Conservation (phyloP, 2,797 vertebrate species). For the Artibeus jamaicensis region DNA sequence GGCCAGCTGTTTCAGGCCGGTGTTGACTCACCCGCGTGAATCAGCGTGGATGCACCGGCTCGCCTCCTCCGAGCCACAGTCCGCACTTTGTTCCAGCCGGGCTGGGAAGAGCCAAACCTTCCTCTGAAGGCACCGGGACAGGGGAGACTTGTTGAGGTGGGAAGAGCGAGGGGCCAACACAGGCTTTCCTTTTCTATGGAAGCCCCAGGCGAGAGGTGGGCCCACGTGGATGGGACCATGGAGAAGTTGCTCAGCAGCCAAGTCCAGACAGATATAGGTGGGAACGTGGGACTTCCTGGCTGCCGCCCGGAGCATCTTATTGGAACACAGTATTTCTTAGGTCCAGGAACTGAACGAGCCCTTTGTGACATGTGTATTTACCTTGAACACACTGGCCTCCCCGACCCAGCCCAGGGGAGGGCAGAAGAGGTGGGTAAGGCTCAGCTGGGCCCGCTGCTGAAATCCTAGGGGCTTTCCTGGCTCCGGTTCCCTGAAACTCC, state of each 20-base stretch:
- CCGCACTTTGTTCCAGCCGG: not conserved
- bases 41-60: fast-evolving
- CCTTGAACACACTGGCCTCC: not conserved
- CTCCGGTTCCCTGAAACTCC: not conserved
- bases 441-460: not conserved
- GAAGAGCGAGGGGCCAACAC: fast-evolving
- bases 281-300: not conserved
- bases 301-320: not conserved
- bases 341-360: not conserved
- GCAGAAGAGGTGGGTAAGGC: not conserved
- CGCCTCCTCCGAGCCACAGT: not conserved
- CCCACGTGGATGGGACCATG: fast-evolving
- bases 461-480: not conserved
- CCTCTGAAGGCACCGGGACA: not conserved
- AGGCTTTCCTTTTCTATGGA: not conserved
- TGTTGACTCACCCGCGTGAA: constrained; percentile 39
- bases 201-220: no score
- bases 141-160: not conserved
- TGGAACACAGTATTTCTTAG: not conserved
- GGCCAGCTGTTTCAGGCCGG: constrained; percentile 47
- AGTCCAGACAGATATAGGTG: not conserved
- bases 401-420: not conserved
- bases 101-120: not conserved
- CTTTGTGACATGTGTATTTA: not conserved
- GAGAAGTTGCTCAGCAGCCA: fast-evolving